Evolutionary conservation across 1,140 invertebrate species (phyloP).

Genomic region (Yoshiicerus persimilis): DNA sequence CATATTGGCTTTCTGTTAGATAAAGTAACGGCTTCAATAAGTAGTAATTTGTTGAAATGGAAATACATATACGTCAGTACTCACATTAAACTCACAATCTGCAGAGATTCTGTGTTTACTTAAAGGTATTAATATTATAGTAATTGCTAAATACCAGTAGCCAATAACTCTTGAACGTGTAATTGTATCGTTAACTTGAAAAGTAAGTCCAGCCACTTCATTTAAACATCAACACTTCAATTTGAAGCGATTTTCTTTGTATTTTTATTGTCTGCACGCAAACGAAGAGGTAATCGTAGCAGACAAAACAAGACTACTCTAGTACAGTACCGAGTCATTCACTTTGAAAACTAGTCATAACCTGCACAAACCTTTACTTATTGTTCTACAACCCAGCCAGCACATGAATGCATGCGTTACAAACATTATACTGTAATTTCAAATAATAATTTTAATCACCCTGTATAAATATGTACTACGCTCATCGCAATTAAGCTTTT

Average conservation of each 20-base stretch:
- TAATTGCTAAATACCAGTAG: neutral
- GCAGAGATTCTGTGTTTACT: too few relatives aligned
- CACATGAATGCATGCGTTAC: neutral
- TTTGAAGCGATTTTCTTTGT: neutral
- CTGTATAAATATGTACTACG: neutral
- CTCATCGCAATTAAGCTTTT: neutral
- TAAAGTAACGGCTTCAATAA: too few relatives aligned
- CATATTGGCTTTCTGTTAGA: too few relatives aligned
- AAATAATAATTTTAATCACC: neutral
- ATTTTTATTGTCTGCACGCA: neutral
- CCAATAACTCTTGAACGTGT: neutral
- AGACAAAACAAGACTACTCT: neutral
- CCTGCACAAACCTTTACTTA: neutral
- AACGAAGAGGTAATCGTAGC: neutral
- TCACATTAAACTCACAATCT: too few relatives aligned
- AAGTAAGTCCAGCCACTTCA: neutral
- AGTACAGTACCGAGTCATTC: neutral
- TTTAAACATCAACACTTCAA: neutral
- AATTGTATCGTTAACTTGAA: neutral
- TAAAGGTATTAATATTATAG: neutral
- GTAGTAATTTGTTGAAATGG: too few relatives aligned
- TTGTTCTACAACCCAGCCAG: neutral
- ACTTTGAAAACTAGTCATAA: neutral
- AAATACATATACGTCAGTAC: too few relatives aligned
- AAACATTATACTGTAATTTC: neutral